These are phyloP conservation scores for Boleophthalmus pectinirostris DNA, from an alignment of 2,113 vertebrate species.

Conservation along the genomic window DNA sequence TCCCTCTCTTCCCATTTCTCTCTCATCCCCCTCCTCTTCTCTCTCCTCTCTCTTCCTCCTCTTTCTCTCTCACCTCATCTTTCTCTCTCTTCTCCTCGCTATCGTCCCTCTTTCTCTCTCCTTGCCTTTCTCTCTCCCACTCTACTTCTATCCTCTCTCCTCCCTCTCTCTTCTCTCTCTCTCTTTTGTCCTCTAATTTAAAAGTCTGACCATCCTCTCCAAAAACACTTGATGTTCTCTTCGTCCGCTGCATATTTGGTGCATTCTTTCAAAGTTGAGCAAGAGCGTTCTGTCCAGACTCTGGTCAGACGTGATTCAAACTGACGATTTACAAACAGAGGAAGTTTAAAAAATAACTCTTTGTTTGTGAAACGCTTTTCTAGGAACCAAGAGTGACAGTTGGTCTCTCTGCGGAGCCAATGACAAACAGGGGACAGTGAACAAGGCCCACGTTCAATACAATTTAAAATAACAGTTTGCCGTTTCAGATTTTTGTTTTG, in stretches of 20 bases:
- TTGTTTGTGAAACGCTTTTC: neutral
- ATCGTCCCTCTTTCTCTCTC: no score
- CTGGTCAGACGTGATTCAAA: neutral
- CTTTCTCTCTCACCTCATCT: neutral
- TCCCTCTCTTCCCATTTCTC: no score
- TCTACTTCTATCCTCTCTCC: no score
- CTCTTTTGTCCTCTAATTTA: neutral
- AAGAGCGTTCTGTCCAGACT: neutral
- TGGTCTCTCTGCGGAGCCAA: no score
- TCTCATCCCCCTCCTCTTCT: no score
- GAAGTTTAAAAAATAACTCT: neutral
- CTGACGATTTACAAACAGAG: neutral
- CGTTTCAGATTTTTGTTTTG: no score
- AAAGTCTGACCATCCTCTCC: constrained; percentile 10
- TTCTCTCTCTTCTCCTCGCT: no score
- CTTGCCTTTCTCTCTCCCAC: neutral
- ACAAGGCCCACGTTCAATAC: neutral
- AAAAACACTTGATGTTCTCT: constrained; percentile 10
- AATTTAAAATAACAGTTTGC: neutral
- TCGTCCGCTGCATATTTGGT: constrained; percentile 10
- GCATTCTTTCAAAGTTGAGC: constrained; percentile 28
- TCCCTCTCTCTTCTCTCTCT: no score
- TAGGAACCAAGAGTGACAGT: neutral
- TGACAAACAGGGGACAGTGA: no score
- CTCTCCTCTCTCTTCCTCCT: no score